phyloP scores from a whole-genome alignment of 2,797 vertebrate species.

The Semotilus atromaculatus region DNA sequence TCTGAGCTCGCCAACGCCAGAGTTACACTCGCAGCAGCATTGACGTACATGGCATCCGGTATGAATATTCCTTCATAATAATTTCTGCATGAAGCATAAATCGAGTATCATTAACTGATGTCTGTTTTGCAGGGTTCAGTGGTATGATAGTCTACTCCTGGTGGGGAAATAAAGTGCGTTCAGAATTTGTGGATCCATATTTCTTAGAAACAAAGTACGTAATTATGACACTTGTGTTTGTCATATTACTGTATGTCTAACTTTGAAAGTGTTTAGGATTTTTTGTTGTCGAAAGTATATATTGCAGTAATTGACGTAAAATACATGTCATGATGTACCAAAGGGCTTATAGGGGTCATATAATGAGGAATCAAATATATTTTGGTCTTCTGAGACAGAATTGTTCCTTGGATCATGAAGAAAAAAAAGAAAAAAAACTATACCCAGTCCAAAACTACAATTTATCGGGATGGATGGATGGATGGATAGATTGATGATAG shows the following conservation, averaged over 20 bases:
- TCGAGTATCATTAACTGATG: background rate
- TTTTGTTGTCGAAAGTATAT: background rate
- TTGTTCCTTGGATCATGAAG: no score
- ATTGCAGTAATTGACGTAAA: background rate
- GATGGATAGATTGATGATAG: no score
- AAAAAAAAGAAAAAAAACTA: no score
- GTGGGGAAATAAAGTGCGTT: conserved; percentile 76
- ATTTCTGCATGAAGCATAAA: background rate
- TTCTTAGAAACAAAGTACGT: conserved; percentile 77
- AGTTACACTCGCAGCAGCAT: conserved; percentile 75
- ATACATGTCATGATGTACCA: background rate
- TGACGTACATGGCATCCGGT: conserved; percentile 81
- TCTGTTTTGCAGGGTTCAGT: conserved; percentile 70
- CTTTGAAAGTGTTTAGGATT: background rate
- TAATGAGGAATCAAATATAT: background rate
- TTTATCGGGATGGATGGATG: no score
- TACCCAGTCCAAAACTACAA: no score
- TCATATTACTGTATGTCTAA: background rate
- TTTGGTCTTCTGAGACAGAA: background rate
- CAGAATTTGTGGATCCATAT: conserved; percentile 75
- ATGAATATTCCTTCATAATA: background rate
- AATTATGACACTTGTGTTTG: background rate
- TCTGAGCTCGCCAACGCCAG: conserved; percentile 77
- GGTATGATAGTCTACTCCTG: conserved; percentile 78
- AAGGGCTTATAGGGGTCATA: background rate